These are phyloP conservation scores for Cataglyphis rosenhaueri DNA, from an alignment of 2,888 invertebrate species.

Conservation along the genomic window DNA sequence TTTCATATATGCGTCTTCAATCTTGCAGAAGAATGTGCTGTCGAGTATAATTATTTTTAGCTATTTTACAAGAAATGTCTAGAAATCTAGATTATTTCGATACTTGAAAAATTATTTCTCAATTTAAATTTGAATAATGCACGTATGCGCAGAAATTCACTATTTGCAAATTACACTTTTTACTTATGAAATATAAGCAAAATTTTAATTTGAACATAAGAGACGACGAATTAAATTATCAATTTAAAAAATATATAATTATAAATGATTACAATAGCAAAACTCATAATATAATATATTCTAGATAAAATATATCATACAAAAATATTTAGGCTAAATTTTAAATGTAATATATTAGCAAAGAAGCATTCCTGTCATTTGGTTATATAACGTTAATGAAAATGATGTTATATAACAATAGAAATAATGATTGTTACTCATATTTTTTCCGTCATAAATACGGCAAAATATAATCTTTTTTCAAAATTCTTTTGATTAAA, in stretches of 20 bases:
- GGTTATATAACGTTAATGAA: background rate
- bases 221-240: background rate
- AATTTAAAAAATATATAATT: background rate
- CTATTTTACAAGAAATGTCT: background rate
- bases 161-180: background rate
- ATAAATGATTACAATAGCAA: background rate
- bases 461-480: background rate
- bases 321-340: background rate
- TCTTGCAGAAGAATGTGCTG: background rate
- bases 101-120: background rate
- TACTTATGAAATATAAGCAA: background rate
- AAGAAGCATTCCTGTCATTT: background rate
- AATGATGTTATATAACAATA: background rate
- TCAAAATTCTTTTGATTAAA: background rate
- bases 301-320: background rate
- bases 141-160: background rate
- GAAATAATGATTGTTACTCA: background rate
- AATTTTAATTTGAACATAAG: background rate
- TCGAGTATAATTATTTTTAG: background rate
- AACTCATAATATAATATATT: background rate
- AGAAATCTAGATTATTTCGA: background rate
- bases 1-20: background rate
- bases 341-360: background rate
- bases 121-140: background rate
- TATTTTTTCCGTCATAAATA: background rate